phyloP scores from a whole-genome alignment of 2,888 invertebrate genomes.

The Protula sp. region DNA sequence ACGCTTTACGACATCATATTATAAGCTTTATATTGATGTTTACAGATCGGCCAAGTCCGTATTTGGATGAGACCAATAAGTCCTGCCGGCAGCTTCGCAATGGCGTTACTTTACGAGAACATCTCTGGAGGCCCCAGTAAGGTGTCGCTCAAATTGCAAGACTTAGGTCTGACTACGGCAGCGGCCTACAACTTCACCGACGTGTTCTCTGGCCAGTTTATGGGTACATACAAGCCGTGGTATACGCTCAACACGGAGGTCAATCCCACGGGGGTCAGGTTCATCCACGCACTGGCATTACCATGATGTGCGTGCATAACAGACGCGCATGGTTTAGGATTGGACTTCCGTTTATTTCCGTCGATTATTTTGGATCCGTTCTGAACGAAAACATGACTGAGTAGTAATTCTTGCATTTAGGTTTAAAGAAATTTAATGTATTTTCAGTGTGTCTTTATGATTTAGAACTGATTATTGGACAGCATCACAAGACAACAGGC shows the following conservation, averaged over 20 bases:
- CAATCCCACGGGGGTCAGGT: constrained; percentile 16
- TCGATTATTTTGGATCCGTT: no score
- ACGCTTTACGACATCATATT: no score
- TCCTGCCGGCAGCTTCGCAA: constrained; percentile 15
- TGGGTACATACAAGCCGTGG: constrained; percentile 20
- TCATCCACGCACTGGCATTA: constrained; percentile 12
- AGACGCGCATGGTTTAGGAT: not conserved
- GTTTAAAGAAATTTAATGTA: no score
- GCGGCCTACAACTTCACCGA: constrained; percentile 16
- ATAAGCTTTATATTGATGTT: no score
- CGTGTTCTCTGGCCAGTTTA: constrained; percentile 7
- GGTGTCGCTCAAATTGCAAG: constrained; percentile 13
- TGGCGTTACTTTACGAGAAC: constrained; percentile 15
- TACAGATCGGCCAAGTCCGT: constrained; percentile 21
- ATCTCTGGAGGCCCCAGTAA: constrained; percentile 18
- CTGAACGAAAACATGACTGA: no score
- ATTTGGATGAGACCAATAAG: constrained; percentile 17
- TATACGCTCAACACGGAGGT: constrained; percentile 17
- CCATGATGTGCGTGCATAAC: constrained; percentile 1
- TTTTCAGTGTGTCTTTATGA: no score
- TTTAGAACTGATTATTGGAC: no score
- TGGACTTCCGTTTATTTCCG: no score
- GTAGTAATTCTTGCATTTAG: no score
- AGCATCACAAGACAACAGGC: no score
- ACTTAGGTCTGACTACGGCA: constrained; percentile 13